Conservation (phyloP, 2,113 vertebrate genomes). For the Hemiprocne comata region DNA sequence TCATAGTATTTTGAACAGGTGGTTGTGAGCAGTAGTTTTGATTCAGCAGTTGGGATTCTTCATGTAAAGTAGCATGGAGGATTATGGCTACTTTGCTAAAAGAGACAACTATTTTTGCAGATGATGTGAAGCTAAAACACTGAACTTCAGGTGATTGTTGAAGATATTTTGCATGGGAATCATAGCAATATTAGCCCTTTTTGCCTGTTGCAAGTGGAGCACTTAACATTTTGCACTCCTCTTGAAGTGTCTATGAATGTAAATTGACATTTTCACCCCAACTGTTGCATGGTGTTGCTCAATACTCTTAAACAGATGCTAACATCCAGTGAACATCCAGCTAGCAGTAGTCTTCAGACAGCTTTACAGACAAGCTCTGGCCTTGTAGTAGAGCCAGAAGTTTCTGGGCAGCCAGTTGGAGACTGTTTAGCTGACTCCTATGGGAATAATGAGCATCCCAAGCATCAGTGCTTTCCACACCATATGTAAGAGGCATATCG, state of each 20-base stretch:
- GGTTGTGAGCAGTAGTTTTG: neutral
- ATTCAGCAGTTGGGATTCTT: neutral
- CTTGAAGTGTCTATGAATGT: slow-evolving; percentile 6
- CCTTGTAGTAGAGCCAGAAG: slow-evolving; percentile 47
- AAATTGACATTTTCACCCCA: slow-evolving; percentile 53
- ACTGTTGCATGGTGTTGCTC: slow-evolving; percentile 45
- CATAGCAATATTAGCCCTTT: neutral
- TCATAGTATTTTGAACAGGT: neutral
- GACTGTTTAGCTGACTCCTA: neutral
- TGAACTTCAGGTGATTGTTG: neutral
- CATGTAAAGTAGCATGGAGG: neutral
- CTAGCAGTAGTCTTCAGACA: slow-evolving; percentile 67
- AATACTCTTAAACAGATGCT: slow-evolving; percentile 57
- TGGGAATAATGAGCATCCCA: slow-evolving; percentile 10
- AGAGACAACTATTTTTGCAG: neutral
- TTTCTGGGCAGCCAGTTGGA: slow-evolving; percentile 42
- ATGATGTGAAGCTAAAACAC: neutral
- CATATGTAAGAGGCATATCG: slow-evolving; percentile 38
- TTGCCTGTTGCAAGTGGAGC: neutral
- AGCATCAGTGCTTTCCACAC: slow-evolving; percentile 34
- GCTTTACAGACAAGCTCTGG: slow-evolving; percentile 40
- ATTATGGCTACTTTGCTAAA: neutral
- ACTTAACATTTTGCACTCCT: slow-evolving; percentile 21
- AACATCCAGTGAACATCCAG: slow-evolving; percentile 9
- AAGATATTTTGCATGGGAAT: neutral